Evolutionary conservation across 2,888 invertebrate species (phyloP).

Genomic region (Lomographa bimaculata): DNA sequence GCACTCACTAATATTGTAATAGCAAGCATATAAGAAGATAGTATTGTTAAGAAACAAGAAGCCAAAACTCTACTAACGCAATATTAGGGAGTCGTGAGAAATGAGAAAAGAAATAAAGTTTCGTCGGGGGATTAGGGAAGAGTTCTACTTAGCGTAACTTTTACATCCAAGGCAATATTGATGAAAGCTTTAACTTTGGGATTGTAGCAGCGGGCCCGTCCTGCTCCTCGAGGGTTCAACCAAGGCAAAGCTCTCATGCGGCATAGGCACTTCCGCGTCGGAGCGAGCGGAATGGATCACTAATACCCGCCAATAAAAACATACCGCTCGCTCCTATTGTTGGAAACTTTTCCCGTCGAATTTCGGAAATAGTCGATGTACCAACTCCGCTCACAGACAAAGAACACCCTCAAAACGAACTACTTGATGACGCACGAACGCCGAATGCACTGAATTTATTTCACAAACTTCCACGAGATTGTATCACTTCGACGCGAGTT

Average conservation of each 20-base stretch:
- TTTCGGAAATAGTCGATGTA: constrained; percentile 71
- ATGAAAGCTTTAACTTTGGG: constrained; percentile 60
- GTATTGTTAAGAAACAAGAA: constrained; percentile 29
- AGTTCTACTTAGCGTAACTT: constrained; percentile 66
- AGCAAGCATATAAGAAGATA: constrained; percentile 8
- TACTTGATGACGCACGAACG: constrained; percentile 46
- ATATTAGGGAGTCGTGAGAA: constrained; percentile 47
- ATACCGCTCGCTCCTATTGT: constrained; percentile 62
- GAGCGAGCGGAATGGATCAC: constrained; percentile 54
- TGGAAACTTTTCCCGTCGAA: constrained; percentile 70
- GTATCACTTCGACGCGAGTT: constrained; percentile 71
- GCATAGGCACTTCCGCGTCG: constrained; percentile 47
- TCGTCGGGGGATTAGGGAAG: constrained; percentile 58
- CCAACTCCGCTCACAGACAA: constrained; percentile 58
- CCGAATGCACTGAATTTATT: constrained; percentile 63
- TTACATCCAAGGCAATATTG: constrained; percentile 62
- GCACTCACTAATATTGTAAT: constrained; percentile 2
- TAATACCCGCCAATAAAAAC: constrained; percentile 45
- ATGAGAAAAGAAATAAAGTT: constrained; percentile 55
- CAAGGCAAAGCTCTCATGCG: constrained; percentile 69
- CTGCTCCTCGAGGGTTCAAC: constrained; percentile 49
- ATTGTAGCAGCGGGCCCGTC: constrained; percentile 49
- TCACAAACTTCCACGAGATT: constrained; percentile 77
- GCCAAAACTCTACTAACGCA: constrained; percentile 36
- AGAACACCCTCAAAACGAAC: constrained; percentile 48